Evolutionary conservation across 2,113 vertebrate genomes (phyloP).

Genomic region (Passer domesticus): DNA sequence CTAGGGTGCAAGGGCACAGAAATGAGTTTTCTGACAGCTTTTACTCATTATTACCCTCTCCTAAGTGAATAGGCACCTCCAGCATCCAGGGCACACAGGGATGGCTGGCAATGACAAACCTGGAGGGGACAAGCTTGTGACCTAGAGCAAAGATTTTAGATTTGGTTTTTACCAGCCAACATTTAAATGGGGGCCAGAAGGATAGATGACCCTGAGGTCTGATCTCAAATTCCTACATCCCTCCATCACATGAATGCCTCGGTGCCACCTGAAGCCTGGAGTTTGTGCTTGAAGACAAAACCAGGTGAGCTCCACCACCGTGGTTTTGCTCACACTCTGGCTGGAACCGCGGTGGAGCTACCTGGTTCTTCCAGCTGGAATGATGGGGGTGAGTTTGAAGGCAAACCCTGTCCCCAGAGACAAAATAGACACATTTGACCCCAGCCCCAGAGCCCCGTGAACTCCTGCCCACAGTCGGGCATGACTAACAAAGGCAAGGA

Average conservation of each 20-base stretch:
- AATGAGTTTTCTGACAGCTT: background rate
- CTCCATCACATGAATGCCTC: accelerated
- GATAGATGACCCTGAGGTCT: background rate
- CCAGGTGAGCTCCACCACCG: accelerated
- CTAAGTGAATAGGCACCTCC: background rate
- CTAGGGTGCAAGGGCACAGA: background rate
- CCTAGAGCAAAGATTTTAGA: background rate
- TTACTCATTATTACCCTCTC: background rate
- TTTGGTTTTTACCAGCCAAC: background rate
- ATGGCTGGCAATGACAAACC: background rate
- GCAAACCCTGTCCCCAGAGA: background rate
- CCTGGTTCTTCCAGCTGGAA: background rate
- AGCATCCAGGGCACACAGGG: accelerated
- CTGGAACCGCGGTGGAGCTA: background rate
- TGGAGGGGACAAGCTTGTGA: background rate
- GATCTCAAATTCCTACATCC: accelerated
- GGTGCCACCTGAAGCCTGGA: background rate
- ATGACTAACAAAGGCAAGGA: background rate
- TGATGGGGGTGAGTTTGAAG: background rate
- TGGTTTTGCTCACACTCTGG: background rate
- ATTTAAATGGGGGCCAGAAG: background rate
- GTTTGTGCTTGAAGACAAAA: background rate
- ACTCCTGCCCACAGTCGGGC: background rate
- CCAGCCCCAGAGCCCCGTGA: background rate
- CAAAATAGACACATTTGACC: background rate